Evolutionary conservation across 2,888 invertebrate species (phyloP).

Genomic region (Phyllotreta cruciferae): DNA sequence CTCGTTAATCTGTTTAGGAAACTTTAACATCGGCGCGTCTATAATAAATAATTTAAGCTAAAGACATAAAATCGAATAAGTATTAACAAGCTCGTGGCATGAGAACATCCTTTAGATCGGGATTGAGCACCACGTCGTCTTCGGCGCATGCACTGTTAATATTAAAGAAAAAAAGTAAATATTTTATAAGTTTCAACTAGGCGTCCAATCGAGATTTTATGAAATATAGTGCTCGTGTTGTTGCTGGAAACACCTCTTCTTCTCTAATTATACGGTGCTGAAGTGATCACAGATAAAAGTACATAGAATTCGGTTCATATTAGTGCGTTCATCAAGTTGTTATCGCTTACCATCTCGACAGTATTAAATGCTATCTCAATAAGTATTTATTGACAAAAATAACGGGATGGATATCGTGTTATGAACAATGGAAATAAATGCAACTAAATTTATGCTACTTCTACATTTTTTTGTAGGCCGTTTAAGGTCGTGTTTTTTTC

Average conservation of each 20-base stretch:
- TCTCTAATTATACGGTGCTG: conserved; percentile 38
- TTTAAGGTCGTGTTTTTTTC: too few relatives aligned
- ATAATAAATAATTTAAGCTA: too few relatives aligned
- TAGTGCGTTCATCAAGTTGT: conserved; percentile 37
- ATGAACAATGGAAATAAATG: too few relatives aligned
- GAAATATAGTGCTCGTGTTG: conserved; percentile 38
- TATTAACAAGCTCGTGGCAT: conserved; percentile 4
- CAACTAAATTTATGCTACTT: too few relatives aligned
- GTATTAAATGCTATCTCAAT: conserved; percentile 28
- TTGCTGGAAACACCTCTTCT: conserved; percentile 36
- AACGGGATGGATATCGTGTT: conserved; percentile 6
- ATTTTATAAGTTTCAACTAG: conserved; percentile 24
- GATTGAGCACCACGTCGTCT: conserved; percentile 15
- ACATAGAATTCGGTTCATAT: conserved; percentile 36
- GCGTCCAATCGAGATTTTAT: conserved; percentile 26
- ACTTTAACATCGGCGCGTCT: too few relatives aligned
- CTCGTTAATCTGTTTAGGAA: too few relatives aligned
- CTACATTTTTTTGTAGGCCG: too few relatives aligned
- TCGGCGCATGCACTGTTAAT: conserved; percentile 21
- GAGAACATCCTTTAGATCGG: conserved; percentile 11
- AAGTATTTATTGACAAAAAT: conserved; percentile 34
- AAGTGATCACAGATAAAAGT: conserved; percentile 38
- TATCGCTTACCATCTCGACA: conserved; percentile 33
- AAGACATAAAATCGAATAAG: too few relatives aligned
- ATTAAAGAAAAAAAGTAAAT: conserved; percentile 21